Base-by-base conservation (phyloP, 2,888 invertebrate genomes). In the Drosophila ezoana region DNA sequence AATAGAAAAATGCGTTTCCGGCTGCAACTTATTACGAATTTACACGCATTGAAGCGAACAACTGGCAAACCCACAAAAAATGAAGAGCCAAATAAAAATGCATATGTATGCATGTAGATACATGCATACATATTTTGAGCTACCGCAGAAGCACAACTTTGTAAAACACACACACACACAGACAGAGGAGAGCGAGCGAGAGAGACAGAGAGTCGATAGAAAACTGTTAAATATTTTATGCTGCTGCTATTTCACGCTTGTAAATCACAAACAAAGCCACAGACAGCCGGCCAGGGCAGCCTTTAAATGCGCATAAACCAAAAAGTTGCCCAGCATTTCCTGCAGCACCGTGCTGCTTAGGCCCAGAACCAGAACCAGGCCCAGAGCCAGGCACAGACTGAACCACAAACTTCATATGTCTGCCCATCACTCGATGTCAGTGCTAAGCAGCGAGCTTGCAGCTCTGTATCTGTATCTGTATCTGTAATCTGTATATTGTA, bases 211-310 rank as follows among this genome's bases (percentile, higher is more conserved):
- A 76, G 71, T 60, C 79, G 72, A 87, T 79, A 76, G 67, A 48
- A 76, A 67, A 67, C 54, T 68, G 82, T 76, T 83, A 65, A 85
- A 83, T 83, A 87, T 85, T 83, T 83, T 53, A 83, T 85, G 82
- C 45, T 72, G 71, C 68, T 85, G 80, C 82, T 81, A 87, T 83
- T 83, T 83, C 72, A 85, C 82, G 82, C 88, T 85, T 83, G 82
- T 83, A 87, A 83, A 87, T 83, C 82, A 85, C 77, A 85, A 73
- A 60, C 69, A 67, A 61, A 85, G 63, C 82, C 82, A 74, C 82
- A 87, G 76, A 57, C 82, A 87, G 79, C 45, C 61, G 56, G 47
- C 40, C 54, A 59, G 45, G 40, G 48, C 51, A 41, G 59, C 56
- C 43, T 65, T 75, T 63, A 70, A 75, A 70, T 64, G 59, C 49